These are phyloP conservation scores for Lacanobia oleracea DNA, from an alignment of 2,888 invertebrate species.

Conservation along the genomic window DNA sequence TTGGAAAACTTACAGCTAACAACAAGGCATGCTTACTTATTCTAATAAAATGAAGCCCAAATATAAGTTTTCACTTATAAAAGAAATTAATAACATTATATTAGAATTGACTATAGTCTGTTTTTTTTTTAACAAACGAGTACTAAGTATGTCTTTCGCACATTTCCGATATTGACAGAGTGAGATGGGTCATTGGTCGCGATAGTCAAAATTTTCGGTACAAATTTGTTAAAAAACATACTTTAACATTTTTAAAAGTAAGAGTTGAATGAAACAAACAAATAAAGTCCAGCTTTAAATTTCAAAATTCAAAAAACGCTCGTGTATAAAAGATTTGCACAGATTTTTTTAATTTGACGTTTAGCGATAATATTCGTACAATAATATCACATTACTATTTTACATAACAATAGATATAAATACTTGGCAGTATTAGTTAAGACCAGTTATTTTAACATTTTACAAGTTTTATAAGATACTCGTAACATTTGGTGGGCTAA, in stretches of 20 bases:
- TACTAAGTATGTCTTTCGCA: too few relatives aligned
- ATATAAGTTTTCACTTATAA: neutral
- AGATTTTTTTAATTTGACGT: neutral
- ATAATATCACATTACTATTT: slow-evolving; percentile 17
- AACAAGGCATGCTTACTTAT: neutral
- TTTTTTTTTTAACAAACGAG: too few relatives aligned
- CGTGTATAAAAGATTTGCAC: too few relatives aligned
- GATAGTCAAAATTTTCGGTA: too few relatives aligned
- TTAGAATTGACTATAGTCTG: too few relatives aligned
- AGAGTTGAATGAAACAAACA: neutral
- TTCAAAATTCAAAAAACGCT: too few relatives aligned
- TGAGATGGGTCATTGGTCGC: too few relatives aligned
- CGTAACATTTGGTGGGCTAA: neutral
- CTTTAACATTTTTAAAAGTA: too few relatives aligned
- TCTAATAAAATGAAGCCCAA: neutral
- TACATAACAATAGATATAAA: neutral
- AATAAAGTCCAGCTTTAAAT: too few relatives aligned
- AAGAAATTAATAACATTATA: too few relatives aligned
- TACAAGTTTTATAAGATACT: neutral
- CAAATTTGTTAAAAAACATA: too few relatives aligned
- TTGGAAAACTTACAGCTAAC: neutral
- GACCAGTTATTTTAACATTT: slow-evolving; percentile 1
- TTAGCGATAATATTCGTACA: neutral
- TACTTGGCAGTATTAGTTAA: neutral
- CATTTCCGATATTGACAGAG: too few relatives aligned